phyloP scores from a whole-genome alignment of 2,797 vertebrate genomes.

The Poeciliopsis gracilis region DNA sequence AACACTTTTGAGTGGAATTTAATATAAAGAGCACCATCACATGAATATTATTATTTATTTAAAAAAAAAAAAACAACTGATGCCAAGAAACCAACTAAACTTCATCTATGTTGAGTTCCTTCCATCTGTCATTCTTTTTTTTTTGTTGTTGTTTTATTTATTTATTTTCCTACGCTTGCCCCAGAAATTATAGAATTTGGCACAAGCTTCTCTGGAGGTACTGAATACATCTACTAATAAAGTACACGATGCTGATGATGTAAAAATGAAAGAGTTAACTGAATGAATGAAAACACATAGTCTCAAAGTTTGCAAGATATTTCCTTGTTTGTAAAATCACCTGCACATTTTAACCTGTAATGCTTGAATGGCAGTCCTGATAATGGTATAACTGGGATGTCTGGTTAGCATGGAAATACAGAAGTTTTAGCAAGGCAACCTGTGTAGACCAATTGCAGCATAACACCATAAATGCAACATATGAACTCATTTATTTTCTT shows the following conservation, averaged over 20 bases:
- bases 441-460: neutral
- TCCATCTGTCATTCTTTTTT: slow-evolving; percentile 33
- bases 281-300: neutral
- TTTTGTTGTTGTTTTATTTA: slow-evolving; percentile 27
- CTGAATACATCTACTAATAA: slow-evolving; percentile 11
- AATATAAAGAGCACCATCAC: slow-evolving; percentile 37
- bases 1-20: slow-evolving; percentile 44
- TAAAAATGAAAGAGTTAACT: neutral
- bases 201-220: slow-evolving; percentile 16
- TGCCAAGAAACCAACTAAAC: slow-evolving; percentile 64
- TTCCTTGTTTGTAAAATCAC: neutral
- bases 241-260: slow-evolving; percentile 20
- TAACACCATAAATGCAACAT: neutral
- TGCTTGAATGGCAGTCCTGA: neutral
- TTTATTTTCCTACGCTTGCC: slow-evolving; percentile 32
- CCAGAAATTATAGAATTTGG: slow-evolving; percentile 22
- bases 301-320: neutral
- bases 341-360: neutral
- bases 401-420: neutral
- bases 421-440: neutral
- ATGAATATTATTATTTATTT: neutral
- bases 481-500: neutral
- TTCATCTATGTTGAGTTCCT: slow-evolving; percentile 45
- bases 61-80: slow-evolving; percentile 35
- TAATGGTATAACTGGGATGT: neutral